Evolutionary conservation across 2,888 invertebrate species (phyloP), one percentile per base, ranked within the genome.

Genomic region (Gasteruption jaculator): DNA sequence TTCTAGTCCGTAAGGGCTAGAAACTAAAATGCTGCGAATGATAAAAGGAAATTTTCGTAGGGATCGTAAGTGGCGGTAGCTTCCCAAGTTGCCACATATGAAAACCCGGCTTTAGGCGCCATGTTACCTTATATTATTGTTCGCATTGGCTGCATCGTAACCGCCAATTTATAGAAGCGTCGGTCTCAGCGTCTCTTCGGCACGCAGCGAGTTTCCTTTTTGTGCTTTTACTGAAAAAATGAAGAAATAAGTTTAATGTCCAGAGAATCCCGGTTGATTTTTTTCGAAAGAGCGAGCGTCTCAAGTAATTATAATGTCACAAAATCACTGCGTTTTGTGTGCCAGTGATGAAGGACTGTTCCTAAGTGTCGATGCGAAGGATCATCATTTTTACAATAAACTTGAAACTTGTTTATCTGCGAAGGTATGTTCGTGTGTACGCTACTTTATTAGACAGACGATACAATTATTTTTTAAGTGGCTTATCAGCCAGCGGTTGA

Each of bases 301-400:
- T 34, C 14, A 5, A 5, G 25, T 25, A 20, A n/a, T 5, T 35
- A 55, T 15, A 41, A 61, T 69, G 69, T 34, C 61, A 31, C 43
- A 35, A 5, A 49, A 57, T 40, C 51, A 50, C 43, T 70, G 70
- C 50, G 60, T 63, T 32, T 44, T 70, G 12, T 70, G 70, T 43
- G 67, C 65, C 2, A 66, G 59, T 43, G 61, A 70, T 42, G 67
- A 68, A 46, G 68, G 69, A 22, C 48, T 67, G 24, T 60, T 69
- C 33, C 44, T 69, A 40, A 64, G 69, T 33, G 47, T 68, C 38
- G 57, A 60, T 3, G 31, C 52, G 3, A 61, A 59, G n/a, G 43
- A 50, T 19, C 45, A 50, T 12, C 21, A 31, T 14, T 50, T 63
- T 34, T 41, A 43, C 18, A 42, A 47, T 7, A 61, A 65, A 46